A percentile compares a stretch with the other conserved stretches of the same genome.
phyloP scores from a whole-genome alignment of 2,113 vertebrate genomes.

The Progne subis region DNA sequence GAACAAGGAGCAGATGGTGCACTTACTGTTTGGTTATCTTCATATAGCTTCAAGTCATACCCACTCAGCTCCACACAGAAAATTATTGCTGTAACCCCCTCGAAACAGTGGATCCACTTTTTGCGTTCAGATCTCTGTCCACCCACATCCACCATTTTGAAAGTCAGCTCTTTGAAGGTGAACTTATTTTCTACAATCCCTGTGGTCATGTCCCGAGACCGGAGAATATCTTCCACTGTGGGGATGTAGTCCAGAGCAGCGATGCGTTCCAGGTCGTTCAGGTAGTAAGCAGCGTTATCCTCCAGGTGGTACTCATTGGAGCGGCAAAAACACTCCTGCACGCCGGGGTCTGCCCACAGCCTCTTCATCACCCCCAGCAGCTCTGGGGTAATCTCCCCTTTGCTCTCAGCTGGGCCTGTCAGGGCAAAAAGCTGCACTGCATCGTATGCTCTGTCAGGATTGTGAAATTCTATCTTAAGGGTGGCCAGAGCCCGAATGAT shows the following conservation, averaged over 20 bases:
- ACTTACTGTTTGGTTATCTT: slow-evolving; percentile 98
- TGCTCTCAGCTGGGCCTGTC: slow-evolving; percentile 95
- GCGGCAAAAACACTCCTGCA: slow-evolving; percentile 95
- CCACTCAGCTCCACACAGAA: slow-evolving; percentile 99
- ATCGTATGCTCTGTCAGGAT: slow-evolving; percentile 94
- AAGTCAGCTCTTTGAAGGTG: slow-evolving; percentile 99
- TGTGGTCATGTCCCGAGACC: slow-evolving; percentile 98
- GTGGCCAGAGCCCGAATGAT: slow-evolving; percentile 95
- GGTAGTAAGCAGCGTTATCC: slow-evolving; percentile 97
- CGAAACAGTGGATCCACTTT: slow-evolving; percentile 99
- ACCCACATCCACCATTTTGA: slow-evolving; percentile 99
- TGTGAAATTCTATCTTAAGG: slow-evolving; percentile 97
- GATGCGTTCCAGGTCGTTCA: slow-evolving; percentile 97
- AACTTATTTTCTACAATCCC: slow-evolving; percentile 99
- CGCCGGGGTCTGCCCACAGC: slow-evolving; percentile 93
- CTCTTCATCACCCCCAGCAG: slow-evolving; percentile 95
- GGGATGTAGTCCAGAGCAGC: slow-evolving; percentile 93
- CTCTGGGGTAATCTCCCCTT: slow-evolving; percentile 95
- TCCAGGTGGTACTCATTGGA: slow-evolving; percentile 99
- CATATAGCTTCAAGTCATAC: slow-evolving; percentile 98
- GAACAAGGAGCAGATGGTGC: neutral
- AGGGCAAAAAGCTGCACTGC: slow-evolving; percentile 97
- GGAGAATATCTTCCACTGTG: slow-evolving; percentile 96
- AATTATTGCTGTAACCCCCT: slow-evolving; percentile 99
- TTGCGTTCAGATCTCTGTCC: slow-evolving; percentile 97